Base-by-base conservation (phyloP, 1,140 invertebrate genomes). In the Caenorhabditis remanei region DNA sequence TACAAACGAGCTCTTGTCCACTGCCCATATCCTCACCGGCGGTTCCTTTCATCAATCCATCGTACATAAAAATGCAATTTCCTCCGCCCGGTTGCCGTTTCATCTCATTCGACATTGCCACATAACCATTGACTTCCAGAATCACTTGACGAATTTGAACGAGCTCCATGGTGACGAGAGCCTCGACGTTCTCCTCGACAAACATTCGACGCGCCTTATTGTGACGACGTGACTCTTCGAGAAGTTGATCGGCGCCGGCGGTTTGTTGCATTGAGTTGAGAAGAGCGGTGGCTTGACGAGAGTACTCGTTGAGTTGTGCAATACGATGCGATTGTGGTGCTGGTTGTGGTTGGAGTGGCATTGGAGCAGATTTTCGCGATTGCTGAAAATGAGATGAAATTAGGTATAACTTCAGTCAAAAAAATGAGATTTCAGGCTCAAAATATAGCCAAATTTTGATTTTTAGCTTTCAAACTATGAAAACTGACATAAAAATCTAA, bases 11-110 rank as follows among this genome's bases (percentile, higher is more conserved):
- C 14, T 79, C 71, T 8, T 79, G 71, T 9, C 46, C 46, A 11
- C 53, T n/a, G 46, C 71, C 71, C 71, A 50, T 79, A 43, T 79
- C 71, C 46, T 79, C 71, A 4, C 71, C 71, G n/a, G 71, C 19
- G 7, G 71, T 79, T 48, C 71, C 71, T 32, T 79, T 79, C 71
- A 79, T 79, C 71, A 79, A 24, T 32, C 71, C 71, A 53, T 79
- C 71, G n/a, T 79, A 79, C 71, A 79, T 50, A 24, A 79, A 79
- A 24, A 79, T 43, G 9, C 46, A n/a, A n/a, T 79, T 79, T 24
- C 71, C 71, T 53, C 71, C 71, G 13, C 71, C 71, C 5, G 71
- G 71, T 21, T 21, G 46, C 11, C 71, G 19, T 24, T 79, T 79
- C 21, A 50, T n/a, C 14, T 79, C 71, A 8, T n/a, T 24, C n/a